phyloP scores from a whole-genome alignment of 2,888 invertebrate species.

The Microchrysa polita region DNA sequence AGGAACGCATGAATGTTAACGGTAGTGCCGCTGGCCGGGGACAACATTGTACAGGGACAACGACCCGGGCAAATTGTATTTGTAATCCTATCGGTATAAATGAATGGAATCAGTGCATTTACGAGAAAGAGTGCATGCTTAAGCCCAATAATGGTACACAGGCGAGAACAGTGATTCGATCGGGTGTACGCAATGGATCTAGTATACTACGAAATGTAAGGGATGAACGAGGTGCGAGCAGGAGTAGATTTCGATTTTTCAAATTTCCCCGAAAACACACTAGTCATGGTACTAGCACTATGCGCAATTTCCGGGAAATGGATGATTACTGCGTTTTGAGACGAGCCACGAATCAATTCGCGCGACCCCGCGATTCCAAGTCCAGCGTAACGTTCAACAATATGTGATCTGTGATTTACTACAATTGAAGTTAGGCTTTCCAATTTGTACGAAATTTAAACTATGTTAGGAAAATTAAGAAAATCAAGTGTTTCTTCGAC shows the following conservation, averaged over 20 bases:
- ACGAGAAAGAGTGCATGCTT: slow-evolving; percentile 33
- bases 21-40: neutral
- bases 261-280: slow-evolving; percentile 4
- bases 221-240: neutral
- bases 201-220: slow-evolving; percentile 19
- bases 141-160: slow-evolving; percentile 8
- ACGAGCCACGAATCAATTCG: neutral
- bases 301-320: neutral
- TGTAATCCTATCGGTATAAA: slow-evolving; percentile 35
- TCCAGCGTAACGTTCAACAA: slow-evolving; percentile 47
- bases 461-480: neutral
- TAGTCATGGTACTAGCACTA: neutral
- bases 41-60: neutral
- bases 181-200: neutral
- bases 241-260: slow-evolving; percentile 4
- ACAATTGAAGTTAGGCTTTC: slow-evolving; percentile 22
- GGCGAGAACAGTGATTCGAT: neutral
- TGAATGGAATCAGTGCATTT: slow-evolving; percentile 36
- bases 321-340: neutral
- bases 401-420: slow-evolving; percentile 48
- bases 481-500: neutral
- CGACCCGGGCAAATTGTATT: slow-evolving; percentile 32
- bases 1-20: neutral
- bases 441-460: slow-evolving; percentile 8
- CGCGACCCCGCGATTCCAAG: neutral